Evolutionary conservation across 1,140 invertebrate species (phyloP).

Genomic region (Patella vulgata): DNA sequence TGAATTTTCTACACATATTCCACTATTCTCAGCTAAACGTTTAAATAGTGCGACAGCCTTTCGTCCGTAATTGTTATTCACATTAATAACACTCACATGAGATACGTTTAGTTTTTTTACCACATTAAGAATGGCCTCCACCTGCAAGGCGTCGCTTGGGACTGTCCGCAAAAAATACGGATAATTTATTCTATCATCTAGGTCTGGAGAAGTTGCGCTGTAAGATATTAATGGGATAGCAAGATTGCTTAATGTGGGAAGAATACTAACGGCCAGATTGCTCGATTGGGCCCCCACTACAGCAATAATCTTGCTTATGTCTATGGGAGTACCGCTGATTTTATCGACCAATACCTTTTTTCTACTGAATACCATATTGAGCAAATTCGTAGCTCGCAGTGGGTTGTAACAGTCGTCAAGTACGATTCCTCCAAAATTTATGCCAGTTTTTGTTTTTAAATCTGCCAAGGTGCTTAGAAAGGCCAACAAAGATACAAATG

Average conservation of each 20-base stretch:
- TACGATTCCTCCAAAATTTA: constrained; percentile 43
- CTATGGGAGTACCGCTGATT: constrained; percentile 19
- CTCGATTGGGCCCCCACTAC: constrained; percentile 48
- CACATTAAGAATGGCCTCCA: constrained; percentile 34
- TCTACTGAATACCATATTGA: constrained; percentile 38
- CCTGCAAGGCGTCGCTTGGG: constrained; percentile 45
- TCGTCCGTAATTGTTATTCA: constrained; percentile 44
- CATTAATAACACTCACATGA: constrained; percentile 38
- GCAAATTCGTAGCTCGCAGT: constrained; percentile 33
- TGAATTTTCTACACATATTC: constrained; percentile 71
- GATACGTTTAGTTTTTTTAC: constrained; percentile 28
- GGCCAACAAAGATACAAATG: constrained; percentile 35
- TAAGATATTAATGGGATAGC: constrained; percentile 45
- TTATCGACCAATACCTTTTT: constrained; percentile 21
- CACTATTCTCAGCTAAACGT: constrained; percentile 16
- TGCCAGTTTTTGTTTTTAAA: constrained; percentile 8
- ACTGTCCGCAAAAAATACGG: constrained; percentile 47
- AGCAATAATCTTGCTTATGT: constrained; percentile 38
- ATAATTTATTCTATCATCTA: constrained; percentile 41
- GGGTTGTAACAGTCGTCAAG: constrained; percentile 51
- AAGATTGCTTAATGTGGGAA: constrained; percentile 36
- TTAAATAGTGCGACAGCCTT: constrained; percentile 28
- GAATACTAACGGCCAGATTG: constrained; percentile 34
- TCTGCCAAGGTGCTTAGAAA: constrained; percentile 32
- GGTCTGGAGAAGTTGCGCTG: constrained; percentile 36